These are phyloP conservation scores for Gorsachius goisagi DNA, from an alignment of 2,113 vertebrate species.

Conservation along the genomic window DNA sequence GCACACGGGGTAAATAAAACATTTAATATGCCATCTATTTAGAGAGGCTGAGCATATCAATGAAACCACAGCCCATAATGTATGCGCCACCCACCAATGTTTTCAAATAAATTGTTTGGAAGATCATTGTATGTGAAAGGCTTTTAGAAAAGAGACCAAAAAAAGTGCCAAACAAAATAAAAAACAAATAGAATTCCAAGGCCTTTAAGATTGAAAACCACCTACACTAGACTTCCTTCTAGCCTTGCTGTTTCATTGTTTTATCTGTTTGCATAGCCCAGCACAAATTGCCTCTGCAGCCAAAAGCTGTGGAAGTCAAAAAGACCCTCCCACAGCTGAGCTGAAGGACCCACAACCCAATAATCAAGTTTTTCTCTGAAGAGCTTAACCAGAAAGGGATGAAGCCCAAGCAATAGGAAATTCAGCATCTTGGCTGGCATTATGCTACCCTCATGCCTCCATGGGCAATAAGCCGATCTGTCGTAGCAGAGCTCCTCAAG, in stretches of 20 bases:
- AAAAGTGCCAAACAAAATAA: neutral
- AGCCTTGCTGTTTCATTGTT: neutral
- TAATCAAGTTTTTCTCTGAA: neutral
- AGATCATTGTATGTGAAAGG: neutral
- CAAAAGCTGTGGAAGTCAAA: neutral
- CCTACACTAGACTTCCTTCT: neutral
- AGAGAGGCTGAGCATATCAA: neutral
- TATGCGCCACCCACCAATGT: neutral
- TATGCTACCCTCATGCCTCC: neutral
- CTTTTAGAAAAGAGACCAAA: neutral
- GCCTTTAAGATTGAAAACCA: neutral
- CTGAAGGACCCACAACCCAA: neutral
- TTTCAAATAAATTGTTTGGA: constrained; percentile 5
- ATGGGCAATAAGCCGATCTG: neutral
- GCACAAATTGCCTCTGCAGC: neutral
- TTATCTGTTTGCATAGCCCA: neutral
- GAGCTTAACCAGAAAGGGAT: neutral
- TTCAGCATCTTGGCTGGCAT: neutral
- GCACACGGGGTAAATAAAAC: constrained; percentile 52
- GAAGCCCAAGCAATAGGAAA: neutral
- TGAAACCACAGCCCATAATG: constrained; percentile 38
- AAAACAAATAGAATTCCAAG: neutral
- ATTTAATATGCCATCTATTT: constrained; percentile 55
- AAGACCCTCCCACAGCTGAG: neutral
- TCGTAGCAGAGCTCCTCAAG: neutral